Percentiles rank a stretch among this genome's conserved stretches.
phyloP scores from a whole-genome alignment of 2,888 invertebrate species.

The Andrena fulva region DNA sequence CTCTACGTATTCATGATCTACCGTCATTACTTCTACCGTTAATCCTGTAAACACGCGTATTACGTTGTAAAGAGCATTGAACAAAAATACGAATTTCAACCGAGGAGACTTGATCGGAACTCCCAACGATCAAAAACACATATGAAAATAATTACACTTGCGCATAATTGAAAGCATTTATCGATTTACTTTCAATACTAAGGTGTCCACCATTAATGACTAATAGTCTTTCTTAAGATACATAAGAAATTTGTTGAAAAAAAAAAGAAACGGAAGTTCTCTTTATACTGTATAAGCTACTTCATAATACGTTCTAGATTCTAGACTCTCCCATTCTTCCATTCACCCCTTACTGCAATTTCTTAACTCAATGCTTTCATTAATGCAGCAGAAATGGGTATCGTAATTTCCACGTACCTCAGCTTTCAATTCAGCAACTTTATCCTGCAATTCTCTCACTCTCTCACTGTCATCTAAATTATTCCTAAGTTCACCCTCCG shows the following conservation, averaged over 20 bases:
- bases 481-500: slow-evolving; percentile 95
- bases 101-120: slow-evolving; percentile 17
- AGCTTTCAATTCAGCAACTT: slow-evolving; percentile 96
- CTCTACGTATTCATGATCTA: slow-evolving; percentile 37
- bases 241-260: neutral
- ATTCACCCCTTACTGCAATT: slow-evolving; percentile 76
- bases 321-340: neutral
- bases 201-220: neutral
- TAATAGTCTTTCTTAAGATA: neutral
- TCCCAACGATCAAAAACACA: slow-evolving; percentile 15
- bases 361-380: slow-evolving; percentile 63
- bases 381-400: slow-evolving; percentile 40
- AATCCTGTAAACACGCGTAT: slow-evolving; percentile 19
- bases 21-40: slow-evolving; percentile 49
- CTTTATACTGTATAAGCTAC: neutral
- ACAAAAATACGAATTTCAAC: slow-evolving; percentile 14
- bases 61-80: slow-evolving; percentile 10
- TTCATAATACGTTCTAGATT: neutral
- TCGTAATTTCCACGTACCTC: slow-evolving; percentile 89
- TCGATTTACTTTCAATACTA: slow-evolving; percentile 15
- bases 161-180: slow-evolving; percentile 65
- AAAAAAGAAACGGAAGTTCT: neutral
- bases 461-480: slow-evolving; percentile 94
- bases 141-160: slow-evolving; percentile 39
- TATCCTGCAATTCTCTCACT: slow-evolving; percentile 95